phyloP scores from a whole-genome alignment of 2,797 vertebrate genomes.

The Hozukius guyotensis region DNA sequence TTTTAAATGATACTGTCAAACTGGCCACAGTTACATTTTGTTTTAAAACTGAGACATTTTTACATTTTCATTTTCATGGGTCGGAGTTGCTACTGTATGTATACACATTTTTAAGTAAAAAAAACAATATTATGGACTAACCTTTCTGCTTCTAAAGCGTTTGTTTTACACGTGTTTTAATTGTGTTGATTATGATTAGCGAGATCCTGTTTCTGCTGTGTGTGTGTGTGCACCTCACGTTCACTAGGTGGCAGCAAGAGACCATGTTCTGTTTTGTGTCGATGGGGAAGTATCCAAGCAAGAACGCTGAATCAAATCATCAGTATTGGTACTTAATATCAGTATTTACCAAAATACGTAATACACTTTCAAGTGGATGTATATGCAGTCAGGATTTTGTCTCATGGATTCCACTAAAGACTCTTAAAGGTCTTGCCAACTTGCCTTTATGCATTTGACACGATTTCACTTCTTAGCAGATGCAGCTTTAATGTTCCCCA shows the following conservation, averaged over 20 bases:
- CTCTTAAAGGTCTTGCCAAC: not conserved
- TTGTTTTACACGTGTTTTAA: not conserved
- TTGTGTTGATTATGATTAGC: not conserved
- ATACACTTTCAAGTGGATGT: not conserved
- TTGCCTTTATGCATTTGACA: not conserved
- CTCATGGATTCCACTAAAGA: not conserved
- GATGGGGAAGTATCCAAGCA: not conserved
- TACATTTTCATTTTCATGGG: conserved; percentile 55
- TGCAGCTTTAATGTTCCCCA: conserved; percentile 17
- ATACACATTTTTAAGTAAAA: conserved; percentile 73
- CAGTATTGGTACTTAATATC: not conserved
- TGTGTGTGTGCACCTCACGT: not conserved
- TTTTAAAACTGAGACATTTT: conserved; percentile 56
- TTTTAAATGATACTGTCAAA: conserved; percentile 16
- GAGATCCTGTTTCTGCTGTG: not conserved
- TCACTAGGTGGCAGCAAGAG: conserved; percentile 68
- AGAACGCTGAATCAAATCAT: not conserved
- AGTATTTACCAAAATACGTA: not conserved
- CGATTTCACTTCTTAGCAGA: not conserved
- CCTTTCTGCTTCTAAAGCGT: not conserved
- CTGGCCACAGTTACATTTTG: conserved; percentile 43
- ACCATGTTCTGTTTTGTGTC: not conserved
- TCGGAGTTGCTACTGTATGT: conserved; percentile 46
- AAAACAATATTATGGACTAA: not conserved
- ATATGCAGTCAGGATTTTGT: not conserved